These are phyloP conservation scores for Drosophila ohnishii DNA, from an alignment of 1,140 invertebrate genomes.

Conservation along the genomic window DNA sequence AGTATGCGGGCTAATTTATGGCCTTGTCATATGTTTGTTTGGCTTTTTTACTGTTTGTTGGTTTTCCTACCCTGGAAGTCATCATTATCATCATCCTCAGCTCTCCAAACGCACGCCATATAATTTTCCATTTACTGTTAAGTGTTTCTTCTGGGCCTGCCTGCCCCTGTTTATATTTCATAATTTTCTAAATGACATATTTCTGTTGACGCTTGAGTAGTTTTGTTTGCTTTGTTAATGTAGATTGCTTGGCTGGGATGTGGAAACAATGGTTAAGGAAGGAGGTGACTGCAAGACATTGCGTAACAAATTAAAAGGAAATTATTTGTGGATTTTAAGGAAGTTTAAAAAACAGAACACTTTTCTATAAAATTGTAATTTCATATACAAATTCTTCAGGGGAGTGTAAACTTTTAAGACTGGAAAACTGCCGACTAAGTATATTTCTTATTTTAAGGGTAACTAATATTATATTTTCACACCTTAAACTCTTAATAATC, in stretches of 20 bases:
- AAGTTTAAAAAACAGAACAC: not conserved
- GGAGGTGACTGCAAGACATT: conserved; percentile 22
- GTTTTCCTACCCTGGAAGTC: conserved; percentile 37
- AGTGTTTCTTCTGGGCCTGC: conserved; percentile 58
- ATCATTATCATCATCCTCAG: conserved; percentile 34
- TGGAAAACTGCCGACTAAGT: not conserved
- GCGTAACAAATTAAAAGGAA: conserved; percentile 14
- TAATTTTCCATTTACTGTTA: conserved; percentile 73
- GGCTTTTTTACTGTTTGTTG: conserved; percentile 50
- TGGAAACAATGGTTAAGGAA: conserved; percentile 7
- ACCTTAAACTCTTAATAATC: not conserved
- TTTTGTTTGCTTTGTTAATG: conserved; percentile 76
- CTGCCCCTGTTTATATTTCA: conserved; percentile 59
- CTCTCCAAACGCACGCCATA: conserved; percentile 48
- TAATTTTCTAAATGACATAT: conserved; percentile 76
- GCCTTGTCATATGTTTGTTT: conserved; percentile 67
- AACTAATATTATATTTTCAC: not conserved
- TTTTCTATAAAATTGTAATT: not conserved
- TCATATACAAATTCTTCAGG: not conserved
- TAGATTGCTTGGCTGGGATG: conserved; percentile 25
- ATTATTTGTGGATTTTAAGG: not conserved
- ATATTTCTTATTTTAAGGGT: not conserved
- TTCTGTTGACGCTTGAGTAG: conserved; percentile 67
- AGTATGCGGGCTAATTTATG: conserved; percentile 76
- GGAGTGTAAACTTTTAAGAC: not conserved